A percentile compares a stretch with the other conserved stretches of the same genome.
phyloP scores from a whole-genome alignment of 2,888 invertebrate genomes.

The Dryobota labecula region DNA sequence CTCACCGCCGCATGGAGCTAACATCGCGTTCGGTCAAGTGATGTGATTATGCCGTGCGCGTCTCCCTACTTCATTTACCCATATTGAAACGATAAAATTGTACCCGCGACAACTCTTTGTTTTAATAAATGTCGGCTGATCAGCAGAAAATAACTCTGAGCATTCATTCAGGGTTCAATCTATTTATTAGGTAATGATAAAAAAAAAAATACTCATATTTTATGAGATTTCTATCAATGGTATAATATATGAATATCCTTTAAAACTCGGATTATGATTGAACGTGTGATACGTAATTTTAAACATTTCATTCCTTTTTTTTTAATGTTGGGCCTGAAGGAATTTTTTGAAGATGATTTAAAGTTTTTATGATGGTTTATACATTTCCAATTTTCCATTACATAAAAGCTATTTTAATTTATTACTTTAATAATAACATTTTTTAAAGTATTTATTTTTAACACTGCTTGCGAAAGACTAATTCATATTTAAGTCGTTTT shows the following conservation, averaged over 20 bases:
- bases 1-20: slow-evolving; percentile 80
- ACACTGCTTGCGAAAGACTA: neutral
- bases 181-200: neutral
- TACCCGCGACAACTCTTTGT: neutral
- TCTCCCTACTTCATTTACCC: slow-evolving; percentile 58
- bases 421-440: neutral
- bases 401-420: neutral
- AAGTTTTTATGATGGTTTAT: neutral
- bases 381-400: neutral
- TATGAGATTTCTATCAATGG: no score
- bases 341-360: neutral
- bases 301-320: neutral
- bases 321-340: neutral
- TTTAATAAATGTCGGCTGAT: neutral
- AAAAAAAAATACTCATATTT: no score
- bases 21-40: slow-evolving; percentile 56
- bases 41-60: slow-evolving; percentile 57
- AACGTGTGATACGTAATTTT: no score
- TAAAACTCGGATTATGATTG: no score
- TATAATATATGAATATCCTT: no score
- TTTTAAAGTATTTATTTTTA: neutral
- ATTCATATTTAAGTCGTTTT: neutral
- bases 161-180: neutral
- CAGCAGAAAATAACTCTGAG: neutral
- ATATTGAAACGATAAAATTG: slow-evolving; percentile 19